Evolutionary conservation across 2,888 invertebrate genomes (phyloP).

Genomic region (Andrena praecox): DNA sequence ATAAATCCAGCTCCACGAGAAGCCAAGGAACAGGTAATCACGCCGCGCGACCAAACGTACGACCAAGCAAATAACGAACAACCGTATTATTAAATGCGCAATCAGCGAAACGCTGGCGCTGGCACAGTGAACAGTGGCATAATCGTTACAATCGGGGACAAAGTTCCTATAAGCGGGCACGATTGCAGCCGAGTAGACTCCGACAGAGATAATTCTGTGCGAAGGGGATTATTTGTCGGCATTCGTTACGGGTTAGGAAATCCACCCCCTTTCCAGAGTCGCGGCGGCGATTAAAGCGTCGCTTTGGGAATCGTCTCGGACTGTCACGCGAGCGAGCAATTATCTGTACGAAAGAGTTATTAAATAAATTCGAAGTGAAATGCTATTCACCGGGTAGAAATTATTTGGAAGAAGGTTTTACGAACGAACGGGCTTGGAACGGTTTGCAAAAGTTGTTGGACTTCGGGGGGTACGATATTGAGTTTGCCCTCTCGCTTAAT

Average conservation of each 20-base stretch:
- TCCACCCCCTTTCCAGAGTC: neutral
- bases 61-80: neutral
- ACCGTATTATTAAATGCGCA: slow-evolving; percentile 3
- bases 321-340: slow-evolving; percentile 7
- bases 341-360: slow-evolving; percentile 15
- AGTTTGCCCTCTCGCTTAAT: slow-evolving; percentile 16
- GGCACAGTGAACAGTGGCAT: neutral
- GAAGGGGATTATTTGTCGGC: slow-evolving; percentile 14
- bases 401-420: slow-evolving; percentile 19
- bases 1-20: neutral
- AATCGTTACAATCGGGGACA: neutral
- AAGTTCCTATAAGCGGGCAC: slow-evolving; percentile 15
- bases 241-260: neutral
- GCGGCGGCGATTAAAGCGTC: neutral
- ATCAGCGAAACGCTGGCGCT: neutral
- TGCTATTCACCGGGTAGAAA: slow-evolving; percentile 1
- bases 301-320: slow-evolving; percentile 4
- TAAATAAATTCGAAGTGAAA: slow-evolving; percentile 41
- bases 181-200: neutral
- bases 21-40: neutral
- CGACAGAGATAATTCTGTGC: slow-evolving; percentile 22
- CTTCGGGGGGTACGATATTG: slow-evolving; percentile 16
- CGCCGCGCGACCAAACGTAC: neutral
- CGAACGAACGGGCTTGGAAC: neutral
- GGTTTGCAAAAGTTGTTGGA: slow-evolving; percentile 23